Conservation (phyloP, 2,797 vertebrate species). For the Malacoctenus gilli region DNA sequence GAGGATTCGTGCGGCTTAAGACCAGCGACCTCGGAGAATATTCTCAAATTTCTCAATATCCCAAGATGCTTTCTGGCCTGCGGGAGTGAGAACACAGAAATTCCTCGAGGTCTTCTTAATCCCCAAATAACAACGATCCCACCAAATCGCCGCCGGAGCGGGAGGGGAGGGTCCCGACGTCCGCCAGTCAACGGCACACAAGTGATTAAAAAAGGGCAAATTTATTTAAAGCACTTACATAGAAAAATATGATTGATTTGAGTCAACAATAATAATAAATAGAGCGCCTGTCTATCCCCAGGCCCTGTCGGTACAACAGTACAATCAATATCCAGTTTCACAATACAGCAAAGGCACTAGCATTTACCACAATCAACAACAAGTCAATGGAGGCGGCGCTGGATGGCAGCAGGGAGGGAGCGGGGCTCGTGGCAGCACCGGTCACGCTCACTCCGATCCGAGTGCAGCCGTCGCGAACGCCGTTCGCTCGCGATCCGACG, state of each 20-base stretch:
- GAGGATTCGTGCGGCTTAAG: slow-evolving; percentile 33
- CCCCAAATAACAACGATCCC: neutral
- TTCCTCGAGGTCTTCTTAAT: slow-evolving; percentile 7
- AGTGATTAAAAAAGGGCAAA: slow-evolving; percentile 77
- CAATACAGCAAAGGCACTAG: slow-evolving; percentile 87
- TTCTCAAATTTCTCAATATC: neutral
- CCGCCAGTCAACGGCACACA: slow-evolving; percentile 10
- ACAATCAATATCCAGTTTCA: slow-evolving; percentile 85
- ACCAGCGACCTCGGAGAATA: slow-evolving; percentile 19
- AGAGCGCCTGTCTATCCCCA: slow-evolving; percentile 77
- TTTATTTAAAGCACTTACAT: slow-evolving; percentile 88
- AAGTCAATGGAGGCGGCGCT: slow-evolving; percentile 62
- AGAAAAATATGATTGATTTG: slow-evolving; percentile 88
- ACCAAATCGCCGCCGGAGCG: neutral
- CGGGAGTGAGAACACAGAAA: neutral
- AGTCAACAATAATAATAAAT: slow-evolving; percentile 86
- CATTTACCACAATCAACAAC: slow-evolving; percentile 79
- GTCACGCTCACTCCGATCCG: slow-evolving; percentile 11
- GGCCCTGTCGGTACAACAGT: slow-evolving; percentile 78
- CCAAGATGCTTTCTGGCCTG: neutral
- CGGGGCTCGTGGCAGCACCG: neutral
- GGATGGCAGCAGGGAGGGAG: slow-evolving; percentile 13
- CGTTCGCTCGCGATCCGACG: neutral
- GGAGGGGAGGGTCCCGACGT: no score
- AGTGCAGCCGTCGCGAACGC: slow-evolving; percentile 4